Base-by-base conservation (phyloP, 2,113 vertebrate genomes). In the Lampris incognitus region DNA sequence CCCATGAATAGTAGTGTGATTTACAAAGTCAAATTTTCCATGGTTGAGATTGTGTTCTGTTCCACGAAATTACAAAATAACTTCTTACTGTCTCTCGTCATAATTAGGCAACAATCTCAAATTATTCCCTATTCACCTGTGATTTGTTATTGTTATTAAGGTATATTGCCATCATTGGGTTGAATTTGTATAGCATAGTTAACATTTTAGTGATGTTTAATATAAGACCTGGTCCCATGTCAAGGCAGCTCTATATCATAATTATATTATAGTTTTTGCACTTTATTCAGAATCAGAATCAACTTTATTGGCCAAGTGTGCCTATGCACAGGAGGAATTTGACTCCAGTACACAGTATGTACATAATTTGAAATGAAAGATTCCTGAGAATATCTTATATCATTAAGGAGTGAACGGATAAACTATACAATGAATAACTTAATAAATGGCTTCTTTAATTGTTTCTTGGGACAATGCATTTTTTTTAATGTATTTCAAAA, bases 401-500 rank as follows among this genome's bases (percentile, higher is more conserved):
- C 51, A 8, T 52, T 46, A 46, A 46, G 44, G 4, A 5, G 7
- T 46, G 7, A 46, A 7, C 44, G 7, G 2, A 5, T 46, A 46
- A 46, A 46, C 44, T 7, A 46, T 5, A 2, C 44, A 46, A 46
- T 4, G 4, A 46, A 1, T 46, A 46, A 46, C 7, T 46, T 46
- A 7, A 46, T 46, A 46, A 5, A 7, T 24, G 7, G 4, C 44
- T 2, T 46, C 44, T 46, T 5, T 46, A 46, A 46, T 7, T 46
- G 44, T 46, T 5, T 0, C 5, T 55, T 3, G 24, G 11, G 24
- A 44, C 40, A 1, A 67, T 44, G 3, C 59, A 36, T 57, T 64
- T 74, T 52, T 74, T n/a, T 55, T 2, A 42, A 36, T 51, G 3
- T 13, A 67, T 74, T 78, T 59, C 78, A 6, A 63, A 24, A 5